Evolutionary conservation across 2,113 vertebrate species (phyloP).

Genomic region (Aphelocoma coerulescens): DNA sequence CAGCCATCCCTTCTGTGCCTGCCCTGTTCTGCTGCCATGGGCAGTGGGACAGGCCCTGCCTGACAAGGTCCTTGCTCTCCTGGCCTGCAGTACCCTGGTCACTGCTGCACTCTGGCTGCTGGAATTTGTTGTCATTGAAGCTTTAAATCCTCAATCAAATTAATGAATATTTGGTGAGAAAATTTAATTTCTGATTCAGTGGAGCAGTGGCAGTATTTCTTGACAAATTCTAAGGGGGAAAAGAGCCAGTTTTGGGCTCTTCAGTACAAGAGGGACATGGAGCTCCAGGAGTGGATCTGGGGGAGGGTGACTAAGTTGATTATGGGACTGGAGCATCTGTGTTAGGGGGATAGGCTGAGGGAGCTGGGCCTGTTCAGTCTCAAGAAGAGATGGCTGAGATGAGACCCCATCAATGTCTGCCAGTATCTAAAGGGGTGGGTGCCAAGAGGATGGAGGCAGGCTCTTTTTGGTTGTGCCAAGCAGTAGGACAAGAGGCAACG

Average conservation of each 20-base stretch:
- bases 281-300: not conserved
- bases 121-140: not conserved
- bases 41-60: not conserved
- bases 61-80: not conserved
- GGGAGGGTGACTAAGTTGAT: not conserved
- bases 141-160: not conserved
- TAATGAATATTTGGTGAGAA: not conserved
- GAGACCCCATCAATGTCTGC: not conserved
- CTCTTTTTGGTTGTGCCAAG: not conserved
- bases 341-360: not conserved
- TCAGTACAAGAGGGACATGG: not conserved
- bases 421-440: rapidly evolving
- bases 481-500: rapidly evolving
- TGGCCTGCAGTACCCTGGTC: not conserved
- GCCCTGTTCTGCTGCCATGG: not conserved
- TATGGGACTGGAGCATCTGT: not conserved
- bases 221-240: not conserved
- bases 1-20: not conserved
- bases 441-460: not conserved
- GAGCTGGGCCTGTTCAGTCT: not conserved
- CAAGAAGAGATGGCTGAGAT: not conserved
- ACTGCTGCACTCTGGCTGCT: not conserved
- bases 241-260: not conserved
- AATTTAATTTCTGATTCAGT: not conserved
- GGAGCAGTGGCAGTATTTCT: not conserved